Conservation (phyloP, 2,888 invertebrate genomes). For the Chaetogeoica ovagalla region DNA sequence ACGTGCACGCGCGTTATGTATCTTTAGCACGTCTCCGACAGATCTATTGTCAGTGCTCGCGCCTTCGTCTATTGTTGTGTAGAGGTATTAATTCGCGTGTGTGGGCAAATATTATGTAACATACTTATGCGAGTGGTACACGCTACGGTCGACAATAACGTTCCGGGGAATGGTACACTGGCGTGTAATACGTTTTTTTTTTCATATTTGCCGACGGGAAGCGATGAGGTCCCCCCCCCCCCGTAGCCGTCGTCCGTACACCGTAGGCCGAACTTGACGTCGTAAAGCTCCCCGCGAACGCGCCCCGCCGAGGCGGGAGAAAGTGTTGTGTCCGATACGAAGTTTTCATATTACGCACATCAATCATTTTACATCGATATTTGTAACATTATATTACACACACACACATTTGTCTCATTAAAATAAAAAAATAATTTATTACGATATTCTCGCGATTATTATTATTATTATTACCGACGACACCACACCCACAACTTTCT, state of each 20-base stretch:
- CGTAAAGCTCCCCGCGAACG: slow-evolving; percentile 32
- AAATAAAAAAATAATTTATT: not conserved
- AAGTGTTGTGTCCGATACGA: not conserved
- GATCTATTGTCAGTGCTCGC: slow-evolving; percentile 38
- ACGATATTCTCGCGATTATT: not conserved
- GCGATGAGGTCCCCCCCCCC: too few species aligned
- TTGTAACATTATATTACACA: not conserved
- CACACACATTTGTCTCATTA: slow-evolving; percentile 25
- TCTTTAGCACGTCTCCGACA: slow-evolving; percentile 17
- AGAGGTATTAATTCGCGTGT: slow-evolving; percentile 18
- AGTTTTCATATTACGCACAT: slow-evolving; percentile 12
- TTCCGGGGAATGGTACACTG: slow-evolving; percentile 17
- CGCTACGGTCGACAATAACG: not conserved
- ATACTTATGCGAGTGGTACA: not conserved
- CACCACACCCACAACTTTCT: slow-evolving; percentile 41
- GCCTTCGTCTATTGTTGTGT: slow-evolving; percentile 48
- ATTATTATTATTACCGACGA: slow-evolving; percentile 1
- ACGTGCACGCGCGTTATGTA: not conserved
- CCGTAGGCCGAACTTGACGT: slow-evolving; percentile 40
- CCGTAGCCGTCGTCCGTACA: too few species aligned
- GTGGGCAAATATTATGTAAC: slow-evolving; percentile 50
- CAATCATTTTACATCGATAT: slow-evolving; percentile 29
- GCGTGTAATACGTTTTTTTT: not conserved
- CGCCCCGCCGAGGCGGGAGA: slow-evolving; percentile 24
- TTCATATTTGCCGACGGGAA: slow-evolving; percentile 1